A percentile compares a stretch with the other conserved stretches of the same genome.
phyloP scores from a whole-genome alignment of 2,113 vertebrate genomes.

The Polypterus senegalus region DNA sequence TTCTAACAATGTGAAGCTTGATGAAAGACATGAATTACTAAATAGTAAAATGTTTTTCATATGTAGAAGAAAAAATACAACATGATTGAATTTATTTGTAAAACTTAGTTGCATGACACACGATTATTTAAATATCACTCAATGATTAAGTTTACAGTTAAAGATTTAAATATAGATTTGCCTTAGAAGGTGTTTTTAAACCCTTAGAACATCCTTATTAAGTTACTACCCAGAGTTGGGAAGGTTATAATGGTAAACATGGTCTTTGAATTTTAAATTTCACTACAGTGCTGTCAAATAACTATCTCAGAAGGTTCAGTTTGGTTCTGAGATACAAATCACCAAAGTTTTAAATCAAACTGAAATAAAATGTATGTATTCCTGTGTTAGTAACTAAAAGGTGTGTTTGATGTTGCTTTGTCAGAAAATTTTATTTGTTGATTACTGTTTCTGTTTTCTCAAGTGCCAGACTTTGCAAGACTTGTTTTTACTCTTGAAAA shows the following conservation, averaged over 20 bases:
- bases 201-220: neutral
- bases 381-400: slow-evolving; percentile 6
- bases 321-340: slow-evolving; percentile 10
- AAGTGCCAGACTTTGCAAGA: slow-evolving; percentile 29
- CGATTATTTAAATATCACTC: neutral
- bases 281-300: slow-evolving; percentile 13
- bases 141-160: neutral
- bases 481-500: slow-evolving; percentile 18
- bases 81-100: slow-evolving; percentile 4
- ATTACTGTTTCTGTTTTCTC: slow-evolving; percentile 14
- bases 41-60: slow-evolving; percentile 9
- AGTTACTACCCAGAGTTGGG: neutral
- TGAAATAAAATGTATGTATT: slow-evolving; percentile 2
- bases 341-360: slow-evolving; percentile 23
- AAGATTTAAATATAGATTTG: slow-evolving; percentile 3
- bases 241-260: neutral
- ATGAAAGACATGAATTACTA: slow-evolving; percentile 2
- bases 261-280: neutral
- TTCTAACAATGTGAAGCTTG: slow-evolving; percentile 10
- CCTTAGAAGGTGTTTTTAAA: neutral
- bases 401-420: too few relatives aligned
- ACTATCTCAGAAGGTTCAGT: slow-evolving; percentile 4
- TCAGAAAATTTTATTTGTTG: neutral
- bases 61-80: slow-evolving; percentile 1
- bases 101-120: slow-evolving; percentile 10